These are phyloP conservation scores for Catotricha subobsoleta DNA, from an alignment of 2,888 invertebrate genomes.

Conservation along the genomic window DNA sequence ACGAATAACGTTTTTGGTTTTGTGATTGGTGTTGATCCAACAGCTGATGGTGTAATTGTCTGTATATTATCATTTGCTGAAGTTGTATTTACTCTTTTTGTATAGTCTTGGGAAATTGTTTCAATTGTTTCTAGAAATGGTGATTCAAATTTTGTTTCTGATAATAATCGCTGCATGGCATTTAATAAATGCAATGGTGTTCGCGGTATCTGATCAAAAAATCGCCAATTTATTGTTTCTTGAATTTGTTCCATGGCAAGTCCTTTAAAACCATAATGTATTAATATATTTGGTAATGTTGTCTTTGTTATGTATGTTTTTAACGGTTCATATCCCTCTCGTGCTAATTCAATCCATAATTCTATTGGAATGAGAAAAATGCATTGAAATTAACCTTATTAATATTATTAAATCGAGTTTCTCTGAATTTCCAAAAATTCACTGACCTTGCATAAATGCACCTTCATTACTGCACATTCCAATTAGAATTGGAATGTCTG, in stretches of 20 bases:
- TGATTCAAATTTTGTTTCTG: slow-evolving; percentile 25
- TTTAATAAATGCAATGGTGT: slow-evolving; percentile 18
- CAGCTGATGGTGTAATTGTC: slow-evolving; percentile 2
- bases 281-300: slow-evolving; percentile 39
- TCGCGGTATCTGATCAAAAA: slow-evolving; percentile 19
- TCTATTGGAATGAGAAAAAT: slow-evolving; percentile 25
- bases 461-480: slow-evolving; percentile 52
- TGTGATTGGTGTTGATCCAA: slow-evolving; percentile 4
- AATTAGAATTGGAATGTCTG: slow-evolving; percentile 43
- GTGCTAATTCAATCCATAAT: slow-evolving; percentile 39
- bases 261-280: slow-evolving; percentile 25
- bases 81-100: not conserved
- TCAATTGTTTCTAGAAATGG: slow-evolving; percentile 23
- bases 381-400: slow-evolving; percentile 4
- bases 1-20: slow-evolving; percentile 16
- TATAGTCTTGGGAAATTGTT: not conserved
- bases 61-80: not conserved
- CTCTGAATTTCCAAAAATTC: not conserved
- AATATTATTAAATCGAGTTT: not conserved
- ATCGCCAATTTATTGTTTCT: slow-evolving; percentile 25
- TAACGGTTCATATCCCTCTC: slow-evolving; percentile 35
- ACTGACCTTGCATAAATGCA: slow-evolving; percentile 31
- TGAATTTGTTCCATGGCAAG: slow-evolving; percentile 13
- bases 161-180: slow-evolving; percentile 24
- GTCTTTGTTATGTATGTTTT: slow-evolving; percentile 38